A percentile compares a stretch with the other conserved stretches of the same genome.
Conservation (phyloP, 2,888 invertebrate genomes). For the Polia nebulosa region DNA sequence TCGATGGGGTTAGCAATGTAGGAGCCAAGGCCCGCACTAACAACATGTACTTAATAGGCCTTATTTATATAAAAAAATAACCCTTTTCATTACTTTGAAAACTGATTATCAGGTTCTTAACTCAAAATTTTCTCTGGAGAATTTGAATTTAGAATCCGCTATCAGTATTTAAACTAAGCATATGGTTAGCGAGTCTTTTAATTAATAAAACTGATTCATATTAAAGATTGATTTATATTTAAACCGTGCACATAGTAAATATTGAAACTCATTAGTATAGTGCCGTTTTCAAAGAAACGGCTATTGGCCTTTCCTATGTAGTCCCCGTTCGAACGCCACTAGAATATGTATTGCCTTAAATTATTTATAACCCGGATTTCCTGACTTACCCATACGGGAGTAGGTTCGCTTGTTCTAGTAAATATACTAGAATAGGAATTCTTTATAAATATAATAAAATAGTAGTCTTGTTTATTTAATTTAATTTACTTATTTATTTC, state of each 20-base stretch:
- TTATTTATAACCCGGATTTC: slow-evolving; percentile 49
- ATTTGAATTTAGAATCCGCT: too few species aligned
- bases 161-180: too few species aligned
- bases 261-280: slow-evolving; percentile 25
- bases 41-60: too few species aligned
- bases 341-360: slow-evolving; percentile 45
- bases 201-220: too few species aligned
- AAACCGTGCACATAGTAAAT: slow-evolving; percentile 3
- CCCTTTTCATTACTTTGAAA: too few species aligned
- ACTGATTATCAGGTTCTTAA: too few species aligned
- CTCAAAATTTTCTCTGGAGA: too few species aligned
- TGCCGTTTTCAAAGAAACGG: slow-evolving; percentile 9
- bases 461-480: background rate
- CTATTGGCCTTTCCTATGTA: background rate
- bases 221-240: background rate
- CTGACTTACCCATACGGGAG: slow-evolving; percentile 19
- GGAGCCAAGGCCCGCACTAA: too few species aligned
- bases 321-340: slow-evolving; percentile 18
- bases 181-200: too few species aligned
- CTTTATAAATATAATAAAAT: slow-evolving; percentile 2
- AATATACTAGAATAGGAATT: slow-evolving; percentile 6
- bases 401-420: slow-evolving; percentile 16
- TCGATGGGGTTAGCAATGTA: too few species aligned
- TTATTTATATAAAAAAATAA: too few species aligned
- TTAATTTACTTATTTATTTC: too few species aligned